phyloP scores from a whole-genome alignment of 2,797 vertebrate genomes.

The Liasis olivaceus region DNA sequence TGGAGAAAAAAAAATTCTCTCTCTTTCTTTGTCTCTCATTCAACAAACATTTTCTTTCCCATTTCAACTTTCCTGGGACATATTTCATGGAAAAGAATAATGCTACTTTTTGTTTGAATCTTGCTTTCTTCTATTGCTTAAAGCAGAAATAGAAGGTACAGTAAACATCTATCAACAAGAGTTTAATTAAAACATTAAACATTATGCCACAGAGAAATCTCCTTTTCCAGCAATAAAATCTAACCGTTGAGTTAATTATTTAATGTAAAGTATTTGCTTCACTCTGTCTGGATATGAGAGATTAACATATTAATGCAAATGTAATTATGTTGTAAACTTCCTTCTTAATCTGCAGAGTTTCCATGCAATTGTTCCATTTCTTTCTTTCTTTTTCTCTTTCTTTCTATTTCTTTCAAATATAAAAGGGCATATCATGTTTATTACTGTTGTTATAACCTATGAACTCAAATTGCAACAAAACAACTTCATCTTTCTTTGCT shows the following conservation, averaged over 20 bases:
- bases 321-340: slow-evolving; percentile 64
- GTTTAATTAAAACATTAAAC: slow-evolving; percentile 75
- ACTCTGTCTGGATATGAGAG: slow-evolving; percentile 54
- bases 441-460: slow-evolving; percentile 24
- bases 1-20: not conserved
- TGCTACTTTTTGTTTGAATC: slow-evolving; percentile 39
- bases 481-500: not conserved
- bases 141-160: slow-evolving; percentile 48
- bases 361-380: slow-evolving; percentile 36
- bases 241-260: slow-evolving; percentile 71
- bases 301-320: slow-evolving; percentile 70
- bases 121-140: slow-evolving; percentile 34
- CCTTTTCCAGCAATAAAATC: slow-evolving; percentile 53
- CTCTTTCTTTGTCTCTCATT: not conserved
- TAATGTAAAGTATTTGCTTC: slow-evolving; percentile 65
- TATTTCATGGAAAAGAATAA: slow-evolving; percentile 28
- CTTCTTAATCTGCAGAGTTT: slow-evolving; percentile 52
- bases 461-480: not conserved
- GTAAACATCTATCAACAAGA: slow-evolving; percentile 67
- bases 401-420: slow-evolving; percentile 3
- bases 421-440: not conserved
- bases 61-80: slow-evolving; percentile 14
- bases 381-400: slow-evolving; percentile 33
- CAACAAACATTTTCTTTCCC: not conserved
- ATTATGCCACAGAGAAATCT: slow-evolving; percentile 50